Base-by-base conservation (phyloP, 1,140 invertebrate species). In the Acromyrmex heyeri region DNA sequence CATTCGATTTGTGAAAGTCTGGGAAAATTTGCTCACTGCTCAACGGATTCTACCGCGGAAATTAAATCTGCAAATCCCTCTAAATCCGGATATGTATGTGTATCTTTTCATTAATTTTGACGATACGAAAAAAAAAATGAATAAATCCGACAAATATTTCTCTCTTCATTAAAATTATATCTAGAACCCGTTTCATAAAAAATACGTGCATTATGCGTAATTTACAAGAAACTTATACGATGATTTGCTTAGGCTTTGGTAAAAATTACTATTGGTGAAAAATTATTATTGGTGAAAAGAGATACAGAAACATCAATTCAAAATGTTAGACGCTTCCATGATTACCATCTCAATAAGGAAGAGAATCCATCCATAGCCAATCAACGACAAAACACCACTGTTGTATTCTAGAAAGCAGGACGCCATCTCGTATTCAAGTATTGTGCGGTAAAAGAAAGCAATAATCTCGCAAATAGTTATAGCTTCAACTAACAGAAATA, bases 1-100 rank as follows among this genome's bases (percentile, higher is more conserved):
- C 79, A 75, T 83, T 83, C 38, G 79, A 83, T 83, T 83, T 75
- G 55, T 48, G 62, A 81, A 73, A 61, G 69, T 83, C 67, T 83
- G 69, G 69, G 79, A 83, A 83, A 83, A 73, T 83, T 75, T 85
- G 27, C 24, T 55, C 59, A 48, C 10, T 44, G 8, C 30, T 21
- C 24, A 18, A 67, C n/a, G 72, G 61, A 85, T 78, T 78, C 73
- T 48, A 38, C 48, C 3, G 10, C 16, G 30, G 50, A 85, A 78
- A 85, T 85, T 76, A 85, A 78, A 21, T 78, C 73, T 34, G 8
- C n/a, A 30, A 78, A 65, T 85, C 21, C 16, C 27, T 64, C n/a
- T 53, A n/a, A n/a, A 16, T 27, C 21, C n/a, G 12, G 18, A 50
- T 72, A 59, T 21, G 21, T 8, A 18, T 44, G 12, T 21, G 44